Conservation (phyloP, 1,140 invertebrate species). For the Coelopa frigida region DNA sequence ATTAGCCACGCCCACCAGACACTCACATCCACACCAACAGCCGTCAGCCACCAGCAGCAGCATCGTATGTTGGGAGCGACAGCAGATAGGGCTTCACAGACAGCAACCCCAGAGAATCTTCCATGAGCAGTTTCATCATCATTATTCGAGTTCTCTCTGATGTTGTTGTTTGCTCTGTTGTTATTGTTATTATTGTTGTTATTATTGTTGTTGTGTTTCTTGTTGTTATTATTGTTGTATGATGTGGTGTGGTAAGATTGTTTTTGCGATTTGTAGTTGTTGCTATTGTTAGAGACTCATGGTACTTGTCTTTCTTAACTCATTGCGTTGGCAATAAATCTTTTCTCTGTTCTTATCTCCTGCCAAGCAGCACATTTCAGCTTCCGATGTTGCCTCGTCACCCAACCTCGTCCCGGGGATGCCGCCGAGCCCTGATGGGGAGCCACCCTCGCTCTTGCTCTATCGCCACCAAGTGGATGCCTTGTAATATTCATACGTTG, state of each 20-base stretch:
- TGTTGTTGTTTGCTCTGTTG: conserved; percentile 14
- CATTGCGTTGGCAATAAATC: conserved; percentile 44
- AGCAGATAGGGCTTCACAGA: too few relatives aligned
- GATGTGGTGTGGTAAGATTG: too few relatives aligned
- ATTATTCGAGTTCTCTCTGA: conserved; percentile 23
- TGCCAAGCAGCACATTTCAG: too few relatives aligned
- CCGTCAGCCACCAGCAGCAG: not conserved
- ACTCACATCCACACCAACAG: conserved; percentile 2
- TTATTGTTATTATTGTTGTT: conserved; percentile 8
- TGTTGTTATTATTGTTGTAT: conserved; percentile 1
- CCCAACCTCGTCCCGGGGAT: too few relatives aligned
- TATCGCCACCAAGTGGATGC: too few relatives aligned
- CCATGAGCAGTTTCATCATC: too few relatives aligned
- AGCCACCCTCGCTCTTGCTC: too few relatives aligned
- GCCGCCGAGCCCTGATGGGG: too few relatives aligned
- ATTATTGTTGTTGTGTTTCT: conserved; percentile 21
- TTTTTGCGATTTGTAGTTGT: too few relatives aligned
- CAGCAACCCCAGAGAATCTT: too few relatives aligned
- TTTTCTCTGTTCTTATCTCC: conserved; percentile 36
- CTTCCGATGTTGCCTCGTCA: too few relatives aligned
- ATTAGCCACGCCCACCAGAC: not conserved
- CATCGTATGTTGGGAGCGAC: not conserved
- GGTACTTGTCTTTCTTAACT: conserved; percentile 45
- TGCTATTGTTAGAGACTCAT: conserved; percentile 16
- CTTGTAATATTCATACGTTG: too few relatives aligned